Conservation (phyloP, 2,797 vertebrate genomes). For the Tadarida brasiliensis region DNA sequence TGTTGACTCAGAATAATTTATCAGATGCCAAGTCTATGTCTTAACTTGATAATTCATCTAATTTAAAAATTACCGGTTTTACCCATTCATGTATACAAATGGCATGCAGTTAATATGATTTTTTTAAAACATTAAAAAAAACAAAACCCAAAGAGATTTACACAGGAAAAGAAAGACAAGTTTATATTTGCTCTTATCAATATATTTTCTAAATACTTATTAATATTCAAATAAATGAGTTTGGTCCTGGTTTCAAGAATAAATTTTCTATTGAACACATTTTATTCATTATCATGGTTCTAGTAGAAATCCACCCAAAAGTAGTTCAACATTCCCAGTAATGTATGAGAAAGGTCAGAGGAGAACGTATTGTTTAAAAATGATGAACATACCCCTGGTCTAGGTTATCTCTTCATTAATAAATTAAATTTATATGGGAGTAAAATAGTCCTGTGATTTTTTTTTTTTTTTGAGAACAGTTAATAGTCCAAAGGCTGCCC, state of each 20-base stretch:
- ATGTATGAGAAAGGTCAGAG: background rate
- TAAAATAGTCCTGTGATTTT: background rate
- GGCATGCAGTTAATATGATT: background rate
- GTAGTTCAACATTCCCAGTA: background rate
- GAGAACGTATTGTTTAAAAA: background rate
- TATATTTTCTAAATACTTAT: conserved; percentile 17
- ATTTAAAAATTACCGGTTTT: background rate
- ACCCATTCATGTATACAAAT: background rate
- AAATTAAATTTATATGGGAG: conserved; percentile 3
- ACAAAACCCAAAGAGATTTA: background rate
- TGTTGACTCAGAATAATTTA: background rate
- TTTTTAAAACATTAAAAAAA: background rate
- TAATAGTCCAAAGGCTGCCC: background rate
- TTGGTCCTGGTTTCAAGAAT: background rate
- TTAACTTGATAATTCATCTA: conserved; percentile 17
- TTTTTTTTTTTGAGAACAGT: background rate
- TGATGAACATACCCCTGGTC: background rate
- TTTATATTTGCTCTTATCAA: conserved; percentile 35
- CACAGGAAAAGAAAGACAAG: background rate
- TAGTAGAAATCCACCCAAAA: background rate
- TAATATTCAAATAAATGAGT: background rate
- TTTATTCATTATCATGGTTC: conserved; percentile 3
- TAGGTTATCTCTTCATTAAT: conserved; percentile 43
- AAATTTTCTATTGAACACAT: conserved; percentile 51
- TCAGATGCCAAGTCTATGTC: background rate